A percentile compares a stretch with the other conserved stretches of the same genome.
Conservation (phyloP, 2,113 vertebrate species). For the Vimba vimba region DNA sequence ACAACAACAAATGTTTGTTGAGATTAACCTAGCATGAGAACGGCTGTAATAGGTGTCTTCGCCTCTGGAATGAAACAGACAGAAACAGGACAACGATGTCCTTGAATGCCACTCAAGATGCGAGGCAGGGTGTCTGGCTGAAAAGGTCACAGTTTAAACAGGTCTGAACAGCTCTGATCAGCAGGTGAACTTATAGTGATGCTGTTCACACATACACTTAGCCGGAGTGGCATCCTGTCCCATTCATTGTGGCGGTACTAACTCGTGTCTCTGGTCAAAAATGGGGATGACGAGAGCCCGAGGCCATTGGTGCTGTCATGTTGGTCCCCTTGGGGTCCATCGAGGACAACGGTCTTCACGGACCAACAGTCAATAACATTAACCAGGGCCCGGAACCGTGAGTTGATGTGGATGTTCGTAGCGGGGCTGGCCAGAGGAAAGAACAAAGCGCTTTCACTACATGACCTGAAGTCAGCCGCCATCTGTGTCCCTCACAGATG, state of each 20-base stretch:
- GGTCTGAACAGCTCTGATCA: conserved; percentile 33
- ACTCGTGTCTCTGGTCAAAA: conserved; percentile 1
- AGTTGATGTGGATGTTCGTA: conserved; percentile 60
- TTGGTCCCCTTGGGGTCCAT: conserved; percentile 62
- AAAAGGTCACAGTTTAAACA: conserved; percentile 51
- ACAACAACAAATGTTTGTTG: conserved; percentile 65
- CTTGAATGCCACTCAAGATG: conserved; percentile 34
- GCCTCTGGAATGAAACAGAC: conserved; percentile 40
- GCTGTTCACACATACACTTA: conserved; percentile 5
- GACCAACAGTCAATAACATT: conserved; percentile 74
- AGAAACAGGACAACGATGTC: conserved; percentile 36
- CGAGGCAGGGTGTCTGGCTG: conserved; percentile 7
- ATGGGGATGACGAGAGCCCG: conserved; percentile 42
- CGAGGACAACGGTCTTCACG: conserved; percentile 69
- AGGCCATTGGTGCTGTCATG: conserved; percentile 62
- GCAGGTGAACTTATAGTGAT: conserved; percentile 7
- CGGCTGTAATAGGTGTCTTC: conserved; percentile 33
- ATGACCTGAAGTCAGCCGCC: conserved; percentile 43
- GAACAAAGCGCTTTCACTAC: conserved; percentile 66
- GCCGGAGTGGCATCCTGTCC: not conserved
- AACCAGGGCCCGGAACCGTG: conserved; percentile 63
- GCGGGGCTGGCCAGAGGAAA: conserved; percentile 62
- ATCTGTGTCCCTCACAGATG: conserved; percentile 41
- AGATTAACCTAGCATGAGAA: conserved; percentile 64
- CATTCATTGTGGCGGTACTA: conserved; percentile 26